Base-by-base conservation (phyloP, 64 coral and sea anemone genomes). In the Montipora capricornis region DNA sequence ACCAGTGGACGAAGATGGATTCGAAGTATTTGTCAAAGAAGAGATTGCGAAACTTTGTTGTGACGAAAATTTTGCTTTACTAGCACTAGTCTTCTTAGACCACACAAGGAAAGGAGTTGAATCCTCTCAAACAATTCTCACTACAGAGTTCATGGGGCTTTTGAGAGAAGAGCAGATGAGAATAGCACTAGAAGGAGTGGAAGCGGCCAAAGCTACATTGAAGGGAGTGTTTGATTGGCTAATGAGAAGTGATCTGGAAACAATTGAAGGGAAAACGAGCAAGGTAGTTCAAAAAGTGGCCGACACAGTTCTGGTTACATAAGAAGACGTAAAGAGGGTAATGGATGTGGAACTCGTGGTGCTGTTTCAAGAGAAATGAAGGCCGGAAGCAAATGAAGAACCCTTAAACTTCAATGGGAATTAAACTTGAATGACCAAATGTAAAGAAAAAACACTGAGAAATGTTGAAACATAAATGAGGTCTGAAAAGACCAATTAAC, bases 1-100 rank as follows among this genome's bases (percentile, higher is more conserved):
- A 9, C 15, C 5, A 68, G n/a, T 20, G 17, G 64, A 15, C 26
- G 46, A 90, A 44, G 49, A 90, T 8, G 79, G 88, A 44, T 93
- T 96, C 62, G 29, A 14, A 20, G 44, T 50, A 57, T 91, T 97
- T 77, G 88, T 94, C 2, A 89, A 62, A 80, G 77, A 94, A 62
- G 77, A 94, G 13, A 26, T 60, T 68, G 59, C 49, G 3, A 13
- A 44, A 45, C 45, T 80, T 91, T 68, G 26, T 20, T 50, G 76
- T 7, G 82, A 81, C 87, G 92, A 97, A 8, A 83, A 91, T 1
- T 88, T 97, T 79, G 15, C 58, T 4, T 44, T 50, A 8, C 9
- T 94, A 22, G 26, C 89, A 6, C 49, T 47, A 0, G 8, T 47
- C 7, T 97, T 77, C 57, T 88, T 97, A 20, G 5, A 71, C 24